Evolutionary conservation across 2,113 vertebrate species (phyloP), one percentile per base, ranked within the genome.

Genomic region (Solea senegalensis): DNA sequence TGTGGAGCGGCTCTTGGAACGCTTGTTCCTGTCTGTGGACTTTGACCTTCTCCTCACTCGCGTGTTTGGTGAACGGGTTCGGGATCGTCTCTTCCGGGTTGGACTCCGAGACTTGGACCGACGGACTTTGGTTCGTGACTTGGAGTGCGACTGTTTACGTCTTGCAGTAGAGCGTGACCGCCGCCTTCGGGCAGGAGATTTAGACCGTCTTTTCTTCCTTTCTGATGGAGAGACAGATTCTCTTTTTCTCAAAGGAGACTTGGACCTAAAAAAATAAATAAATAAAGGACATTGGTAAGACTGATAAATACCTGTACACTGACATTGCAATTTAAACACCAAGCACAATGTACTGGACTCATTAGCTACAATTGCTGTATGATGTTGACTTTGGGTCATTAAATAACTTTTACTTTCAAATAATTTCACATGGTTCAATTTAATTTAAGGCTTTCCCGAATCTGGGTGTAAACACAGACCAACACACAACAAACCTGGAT

Each of bases 91-190:
- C 73, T 93, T 93, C 64, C 91, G 84, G 1, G 46, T 9, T 10
- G 91, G 89, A 34, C 93, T 92, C 15, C 92, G 91, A 11, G 93
- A 92, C 63, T 92, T 92, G n/a, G 93, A 94, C 0, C 91, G 81
- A 0, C 91, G 93, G 39, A 39, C 43, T 71, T 88, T 89, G 34
- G 74, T 69, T 41, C 88, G 81, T 21, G 93, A 93, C 82, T 92
- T 94, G 27, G 94, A 94, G 28, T 52, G 65, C 2, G 93, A 93
- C 12, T 86, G 86, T 56, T 84, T 92, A 5, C 87, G 93, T 1
- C 91, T 74, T 1, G 69, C 50, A 0, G 76, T 0, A 3, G 91
- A 93, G n/a, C 76, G 88, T 9, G 93, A 92, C 64, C 85, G 85
- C 13, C 89, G 81, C 15, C 88, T 87, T 1, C 92, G 83, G 14